Conservation (phyloP, 2,797 vertebrate genomes). For the Acanthurus leucopareius region DNA sequence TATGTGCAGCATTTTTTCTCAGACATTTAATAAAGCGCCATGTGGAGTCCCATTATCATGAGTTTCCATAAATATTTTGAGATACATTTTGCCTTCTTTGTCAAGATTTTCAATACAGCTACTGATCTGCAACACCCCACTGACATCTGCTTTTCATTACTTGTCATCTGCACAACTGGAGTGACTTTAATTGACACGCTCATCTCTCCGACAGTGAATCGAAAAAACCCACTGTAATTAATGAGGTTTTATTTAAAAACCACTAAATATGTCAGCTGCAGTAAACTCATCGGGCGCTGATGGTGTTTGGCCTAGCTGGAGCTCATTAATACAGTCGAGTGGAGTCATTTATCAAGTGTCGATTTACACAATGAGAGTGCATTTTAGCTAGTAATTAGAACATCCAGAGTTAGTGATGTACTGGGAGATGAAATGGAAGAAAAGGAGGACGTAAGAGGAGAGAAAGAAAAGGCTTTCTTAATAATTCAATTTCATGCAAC, state of each 20-base stretch:
- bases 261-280: constrained; percentile 31
- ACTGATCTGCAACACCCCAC: constrained; percentile 16
- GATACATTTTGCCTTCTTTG: not conserved
- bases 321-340: constrained; percentile 45
- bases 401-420: constrained; percentile 13
- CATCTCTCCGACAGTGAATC: constrained; percentile 35
- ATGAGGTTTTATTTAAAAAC: constrained; percentile 18
- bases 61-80: not conserved
- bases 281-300: constrained; percentile 36
- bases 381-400: constrained; percentile 50
- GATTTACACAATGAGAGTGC: constrained; percentile 37
- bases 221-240: constrained; percentile 48
- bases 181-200: constrained; percentile 26
- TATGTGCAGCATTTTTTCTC: not conserved
- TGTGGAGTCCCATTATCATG: not conserved
- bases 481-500: constrained; percentile 37
- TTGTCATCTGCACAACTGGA: constrained; percentile 27
- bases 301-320: constrained; percentile 39
- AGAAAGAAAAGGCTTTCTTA: not conserved
- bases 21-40: not conserved
- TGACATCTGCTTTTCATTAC: constrained; percentile 17
- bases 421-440: constrained; percentile 1
- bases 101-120: not conserved
- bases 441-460: constrained; percentile 13
- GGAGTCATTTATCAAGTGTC: constrained; percentile 38